Conservation (phyloP, 2,113 vertebrate species). For the Notarius quadriscutis region DNA sequence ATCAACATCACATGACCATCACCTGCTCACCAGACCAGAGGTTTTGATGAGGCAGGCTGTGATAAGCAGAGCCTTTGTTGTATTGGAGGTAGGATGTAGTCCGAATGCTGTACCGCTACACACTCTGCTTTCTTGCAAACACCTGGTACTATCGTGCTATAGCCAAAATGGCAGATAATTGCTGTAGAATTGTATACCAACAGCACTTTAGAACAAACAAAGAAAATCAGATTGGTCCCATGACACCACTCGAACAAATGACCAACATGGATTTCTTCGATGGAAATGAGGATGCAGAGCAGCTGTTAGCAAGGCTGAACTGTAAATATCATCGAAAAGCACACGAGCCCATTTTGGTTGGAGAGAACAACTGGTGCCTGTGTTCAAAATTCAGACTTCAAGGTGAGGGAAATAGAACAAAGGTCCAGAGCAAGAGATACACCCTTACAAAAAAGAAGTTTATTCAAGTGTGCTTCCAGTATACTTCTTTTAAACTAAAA, state of each 20-base stretch:
- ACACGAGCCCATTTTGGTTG: background rate
- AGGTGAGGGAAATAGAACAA: background rate
- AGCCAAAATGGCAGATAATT: background rate
- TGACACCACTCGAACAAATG: background rate
- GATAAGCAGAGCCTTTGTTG: background rate
- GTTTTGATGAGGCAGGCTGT: background rate
- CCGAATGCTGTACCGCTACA: background rate
- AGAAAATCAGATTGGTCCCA: constrained; percentile 15
- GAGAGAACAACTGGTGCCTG: background rate
- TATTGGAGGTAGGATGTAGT: constrained; percentile 5
- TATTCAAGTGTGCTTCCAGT: too few species aligned
- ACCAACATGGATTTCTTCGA: constrained; percentile 14
- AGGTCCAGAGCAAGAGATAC: background rate
- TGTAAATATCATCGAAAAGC: constrained; percentile 10
- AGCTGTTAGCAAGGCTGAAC: constrained; percentile 5
- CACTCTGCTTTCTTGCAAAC: background rate
- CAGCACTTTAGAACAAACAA: constrained; percentile 13
- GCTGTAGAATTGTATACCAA: constrained; percentile 18
- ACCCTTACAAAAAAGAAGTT: background rate
- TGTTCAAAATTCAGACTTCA: background rate
- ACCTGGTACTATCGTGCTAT: background rate
- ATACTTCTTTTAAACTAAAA: too few species aligned
- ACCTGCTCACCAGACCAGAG: constrained; percentile 4
- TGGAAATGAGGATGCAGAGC: constrained; percentile 29
- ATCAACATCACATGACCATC: background rate